phyloP scores from a whole-genome alignment of 2,888 invertebrate genomes.

The Orthosia cruda region DNA sequence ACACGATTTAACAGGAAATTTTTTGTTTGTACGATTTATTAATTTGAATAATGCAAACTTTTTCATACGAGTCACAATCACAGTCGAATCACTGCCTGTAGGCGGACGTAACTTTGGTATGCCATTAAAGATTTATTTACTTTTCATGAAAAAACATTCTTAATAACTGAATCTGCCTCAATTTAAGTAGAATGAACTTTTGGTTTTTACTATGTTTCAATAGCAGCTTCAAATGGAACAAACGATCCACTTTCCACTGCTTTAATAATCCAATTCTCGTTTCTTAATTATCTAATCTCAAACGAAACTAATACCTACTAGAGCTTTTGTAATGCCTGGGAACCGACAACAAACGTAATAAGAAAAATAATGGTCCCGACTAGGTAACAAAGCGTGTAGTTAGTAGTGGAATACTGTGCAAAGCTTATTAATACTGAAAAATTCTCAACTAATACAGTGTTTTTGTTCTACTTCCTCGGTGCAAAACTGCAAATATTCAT shows the following conservation, averaged over 20 bases:
- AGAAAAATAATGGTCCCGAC: conserved; percentile 35
- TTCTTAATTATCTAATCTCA: conserved; percentile 2
- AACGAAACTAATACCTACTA: conserved; percentile 28
- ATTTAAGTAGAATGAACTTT: neutral
- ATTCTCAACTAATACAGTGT: conserved; percentile 22
- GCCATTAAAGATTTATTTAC: neutral
- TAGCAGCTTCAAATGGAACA: neutral
- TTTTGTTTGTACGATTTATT: conserved; percentile 4
- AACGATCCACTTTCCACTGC: neutral
- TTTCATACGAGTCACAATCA: neutral
- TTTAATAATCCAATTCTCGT: conserved; percentile 12
- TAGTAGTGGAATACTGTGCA: conserved; percentile 28
- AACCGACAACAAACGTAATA: conserved; percentile 34
- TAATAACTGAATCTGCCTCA: neutral
- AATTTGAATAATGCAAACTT: conserved; percentile 15
- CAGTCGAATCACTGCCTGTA: conserved; percentile 2
- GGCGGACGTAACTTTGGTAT: neutral
- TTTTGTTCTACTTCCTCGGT: conserved; percentile 34
- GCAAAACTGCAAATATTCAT: conserved; percentile 32
- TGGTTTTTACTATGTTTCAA: neutral
- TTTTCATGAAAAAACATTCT: neutral
- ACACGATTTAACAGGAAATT: conserved; percentile 1
- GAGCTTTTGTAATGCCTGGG: conserved; percentile 17
- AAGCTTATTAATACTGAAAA: conserved; percentile 47
- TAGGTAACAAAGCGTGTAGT: conserved; percentile 37